These are phyloP conservation scores for Oxyura jamaicensis DNA, from an alignment of 2,113 vertebrate genomes.

Conservation along the genomic window DNA sequence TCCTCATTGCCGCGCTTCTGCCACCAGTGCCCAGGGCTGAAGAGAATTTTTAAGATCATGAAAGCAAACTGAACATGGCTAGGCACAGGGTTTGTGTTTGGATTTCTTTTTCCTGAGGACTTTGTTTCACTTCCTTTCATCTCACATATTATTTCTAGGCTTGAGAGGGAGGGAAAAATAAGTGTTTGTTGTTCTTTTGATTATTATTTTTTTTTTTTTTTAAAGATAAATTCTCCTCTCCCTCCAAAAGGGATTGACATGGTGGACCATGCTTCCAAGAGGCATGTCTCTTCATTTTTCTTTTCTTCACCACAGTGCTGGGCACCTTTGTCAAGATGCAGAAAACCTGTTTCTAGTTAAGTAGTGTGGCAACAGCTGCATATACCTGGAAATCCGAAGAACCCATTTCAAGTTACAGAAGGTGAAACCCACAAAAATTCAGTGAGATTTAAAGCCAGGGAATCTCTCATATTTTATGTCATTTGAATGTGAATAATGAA, in stretches of 20 bases:
- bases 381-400: neutral
- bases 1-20: neutral
- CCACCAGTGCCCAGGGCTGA: neutral
- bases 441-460: neutral
- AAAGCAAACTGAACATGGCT: neutral
- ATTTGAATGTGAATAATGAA: neutral
- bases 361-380: neutral
- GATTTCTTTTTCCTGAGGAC: neutral
- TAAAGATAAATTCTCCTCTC: neutral
- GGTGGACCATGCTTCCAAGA: neutral
- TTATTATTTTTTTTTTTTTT: neutral
- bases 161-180: neutral
- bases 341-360: neutral
- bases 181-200: neutral
- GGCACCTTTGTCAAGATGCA: neutral
- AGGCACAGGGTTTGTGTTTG: neutral
- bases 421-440: neutral
- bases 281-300: neutral
- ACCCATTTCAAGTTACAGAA: neutral
- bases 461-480: neutral
- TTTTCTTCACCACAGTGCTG: neutral
- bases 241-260: neutral
- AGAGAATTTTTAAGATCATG: neutral
- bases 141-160: neutral
- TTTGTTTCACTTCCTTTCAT: conserved; percentile 15